Evolutionary conservation across 2,888 invertebrate genomes (phyloP).

Genomic region (Carterocephalus palaemon): DNA sequence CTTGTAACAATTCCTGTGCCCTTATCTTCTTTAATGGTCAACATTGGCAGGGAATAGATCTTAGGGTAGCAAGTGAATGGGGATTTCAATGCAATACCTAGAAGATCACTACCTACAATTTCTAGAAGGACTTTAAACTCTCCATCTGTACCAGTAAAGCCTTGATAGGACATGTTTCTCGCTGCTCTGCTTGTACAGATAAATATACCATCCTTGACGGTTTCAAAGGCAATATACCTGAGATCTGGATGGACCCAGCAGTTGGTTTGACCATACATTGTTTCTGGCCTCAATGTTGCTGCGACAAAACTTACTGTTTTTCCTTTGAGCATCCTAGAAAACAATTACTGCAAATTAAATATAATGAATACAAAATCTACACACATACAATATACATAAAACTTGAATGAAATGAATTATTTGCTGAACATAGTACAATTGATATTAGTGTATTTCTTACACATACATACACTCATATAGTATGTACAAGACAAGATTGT

Average conservation of each 20-base stretch:
- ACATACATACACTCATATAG: too few species aligned
- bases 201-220: constrained; percentile 86
- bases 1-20: constrained; percentile 99
- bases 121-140: constrained; percentile 84
- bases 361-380: not conserved
- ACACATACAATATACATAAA: not conserved
- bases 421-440: not conserved
- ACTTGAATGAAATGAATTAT: not conserved
- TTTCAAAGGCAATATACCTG: constrained; percentile 91
- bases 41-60: constrained; percentile 97
- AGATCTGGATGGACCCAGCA: constrained; percentile 99
- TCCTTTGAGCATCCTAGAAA: constrained; percentile 70
- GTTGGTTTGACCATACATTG: constrained; percentile 99
- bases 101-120: constrained; percentile 84
- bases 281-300: constrained; percentile 98
- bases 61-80: constrained; percentile 90
- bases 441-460: not conserved
- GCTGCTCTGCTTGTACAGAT: constrained; percentile 94
- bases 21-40: constrained; percentile 98
- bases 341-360: not conserved
- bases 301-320: constrained; percentile 91
- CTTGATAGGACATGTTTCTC: constrained; percentile 97
- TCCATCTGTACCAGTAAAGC: constrained; percentile 89
- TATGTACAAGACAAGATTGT: too few species aligned
- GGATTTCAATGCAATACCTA: constrained; percentile 91